phyloP scores from a whole-genome alignment of 2,888 invertebrate genomes.

The Eristalis intricaria region DNA sequence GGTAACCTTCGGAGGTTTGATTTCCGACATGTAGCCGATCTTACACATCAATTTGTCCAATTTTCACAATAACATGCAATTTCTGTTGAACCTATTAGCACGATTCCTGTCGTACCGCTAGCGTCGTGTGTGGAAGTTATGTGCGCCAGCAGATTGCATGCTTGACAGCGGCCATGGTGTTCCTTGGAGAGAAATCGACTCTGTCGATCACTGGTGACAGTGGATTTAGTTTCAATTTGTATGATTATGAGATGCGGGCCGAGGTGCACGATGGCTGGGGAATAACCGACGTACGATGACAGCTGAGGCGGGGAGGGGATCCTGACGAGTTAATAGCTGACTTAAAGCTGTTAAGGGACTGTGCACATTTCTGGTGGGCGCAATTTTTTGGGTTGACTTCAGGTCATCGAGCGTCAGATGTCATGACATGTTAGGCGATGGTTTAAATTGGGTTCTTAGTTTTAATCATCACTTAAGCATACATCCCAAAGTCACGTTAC shows the following conservation, averaged over 20 bases:
- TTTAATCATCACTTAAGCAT: too few species aligned
- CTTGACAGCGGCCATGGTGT: background rate
- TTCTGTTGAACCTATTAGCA: conserved; percentile 17
- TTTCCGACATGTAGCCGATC: conserved; percentile 18
- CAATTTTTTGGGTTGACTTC: too few species aligned
- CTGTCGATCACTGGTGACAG: background rate
- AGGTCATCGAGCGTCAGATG: too few species aligned
- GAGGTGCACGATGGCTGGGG: background rate
- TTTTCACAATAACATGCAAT: conserved; percentile 24
- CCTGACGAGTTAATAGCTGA: background rate
- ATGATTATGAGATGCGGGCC: background rate
- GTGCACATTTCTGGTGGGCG: too few species aligned
- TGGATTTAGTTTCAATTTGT: background rate
- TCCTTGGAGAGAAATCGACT: background rate
- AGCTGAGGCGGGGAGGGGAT: background rate
- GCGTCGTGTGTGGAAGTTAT: background rate
- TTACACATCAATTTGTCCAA: conserved; percentile 40
- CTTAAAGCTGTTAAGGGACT: background rate
- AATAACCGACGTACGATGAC: background rate
- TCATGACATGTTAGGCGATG: too few species aligned
- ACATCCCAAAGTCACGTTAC: too few species aligned
- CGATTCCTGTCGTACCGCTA: background rate
- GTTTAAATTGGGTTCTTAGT: too few species aligned
- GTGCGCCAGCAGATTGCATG: background rate
- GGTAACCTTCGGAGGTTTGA: conserved; percentile 11